Conservation (phyloP, 2,113 vertebrate species). For the Nanorana parkeri region DNA sequence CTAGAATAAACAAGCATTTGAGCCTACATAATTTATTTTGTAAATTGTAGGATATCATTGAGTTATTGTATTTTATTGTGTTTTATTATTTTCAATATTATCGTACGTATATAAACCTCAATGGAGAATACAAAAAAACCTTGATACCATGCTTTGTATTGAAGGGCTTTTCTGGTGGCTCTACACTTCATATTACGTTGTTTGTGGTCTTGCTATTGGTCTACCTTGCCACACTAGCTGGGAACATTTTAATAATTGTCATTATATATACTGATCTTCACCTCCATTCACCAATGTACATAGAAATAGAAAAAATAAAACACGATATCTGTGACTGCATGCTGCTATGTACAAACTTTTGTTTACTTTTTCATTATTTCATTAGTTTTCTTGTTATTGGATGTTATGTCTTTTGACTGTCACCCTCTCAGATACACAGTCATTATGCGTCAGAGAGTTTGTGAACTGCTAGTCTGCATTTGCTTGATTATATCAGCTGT, state of each 20-base stretch:
- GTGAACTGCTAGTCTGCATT: slow-evolving; percentile 57
- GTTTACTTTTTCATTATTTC: slow-evolving; percentile 63
- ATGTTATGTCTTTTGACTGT: slow-evolving; percentile 66
- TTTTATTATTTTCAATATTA: neutral
- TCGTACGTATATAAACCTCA: neutral
- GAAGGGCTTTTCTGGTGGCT: slow-evolving; percentile 60
- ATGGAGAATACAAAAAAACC: slow-evolving; percentile 43
- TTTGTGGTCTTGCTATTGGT: slow-evolving; percentile 61
- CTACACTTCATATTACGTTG: slow-evolving; percentile 59
- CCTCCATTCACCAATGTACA: slow-evolving; percentile 64
- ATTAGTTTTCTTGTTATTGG: slow-evolving; percentile 60
- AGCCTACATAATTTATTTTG: too few relatives aligned
- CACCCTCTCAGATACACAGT: slow-evolving; percentile 59
- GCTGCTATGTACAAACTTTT: slow-evolving; percentile 61
- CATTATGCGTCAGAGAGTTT: slow-evolving; percentile 62
- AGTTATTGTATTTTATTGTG: too few relatives aligned
- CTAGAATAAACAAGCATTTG: too few relatives aligned
- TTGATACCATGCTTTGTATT: slow-evolving; percentile 56
- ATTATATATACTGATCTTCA: slow-evolving; percentile 57
- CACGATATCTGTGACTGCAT: slow-evolving; percentile 34
- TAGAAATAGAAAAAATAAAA: slow-evolving; percentile 27
- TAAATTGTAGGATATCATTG: too few relatives aligned
- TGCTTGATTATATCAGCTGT: slow-evolving; percentile 54
- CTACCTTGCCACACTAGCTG: slow-evolving; percentile 58
- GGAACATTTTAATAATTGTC: slow-evolving; percentile 60